phyloP scores from a whole-genome alignment of 2,888 invertebrate species.

The Cantharis flavilabris region DNA sequence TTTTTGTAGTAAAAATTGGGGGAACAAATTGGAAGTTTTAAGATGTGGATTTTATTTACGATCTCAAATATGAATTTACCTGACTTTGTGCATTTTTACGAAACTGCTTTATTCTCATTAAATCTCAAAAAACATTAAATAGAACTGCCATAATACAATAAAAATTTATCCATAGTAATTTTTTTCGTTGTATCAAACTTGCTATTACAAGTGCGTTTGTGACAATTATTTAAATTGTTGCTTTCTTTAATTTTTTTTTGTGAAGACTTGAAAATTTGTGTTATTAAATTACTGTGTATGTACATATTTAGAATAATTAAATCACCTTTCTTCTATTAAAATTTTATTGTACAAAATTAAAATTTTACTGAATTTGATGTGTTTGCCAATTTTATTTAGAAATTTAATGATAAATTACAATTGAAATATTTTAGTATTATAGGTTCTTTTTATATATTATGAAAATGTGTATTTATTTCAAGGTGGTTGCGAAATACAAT shows the following conservation, averaged over 20 bases:
- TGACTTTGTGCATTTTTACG: conserved; percentile 16
- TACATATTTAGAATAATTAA: neutral
- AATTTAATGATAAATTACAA: neutral
- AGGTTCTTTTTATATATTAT: conserved; percentile 19
- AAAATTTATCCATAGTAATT: neutral
- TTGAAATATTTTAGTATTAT: neutral
- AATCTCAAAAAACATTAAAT: no score
- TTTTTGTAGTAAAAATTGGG: conserved; percentile 14
- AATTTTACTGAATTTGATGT: neutral
- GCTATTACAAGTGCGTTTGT: neutral
- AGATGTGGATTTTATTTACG: conserved; percentile 7
- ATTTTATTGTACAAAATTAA: neutral
- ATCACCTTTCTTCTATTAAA: neutral
- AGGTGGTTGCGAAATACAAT: conserved; percentile 29
- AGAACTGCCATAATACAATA: neutral
- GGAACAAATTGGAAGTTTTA: conserved; percentile 6
- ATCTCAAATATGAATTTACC: conserved; percentile 13
- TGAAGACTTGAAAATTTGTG: neutral
- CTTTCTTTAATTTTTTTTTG: neutral
- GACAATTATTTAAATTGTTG: neutral
- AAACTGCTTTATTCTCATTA: neutral
- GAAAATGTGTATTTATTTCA: conserved; percentile 26
- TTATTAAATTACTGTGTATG: neutral
- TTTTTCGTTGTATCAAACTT: neutral
- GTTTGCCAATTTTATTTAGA: neutral